Evolutionary conservation across 2,113 vertebrate genomes (phyloP), one percentile per base, ranked within the genome.

Genomic region (Sturnus vulgaris): DNA sequence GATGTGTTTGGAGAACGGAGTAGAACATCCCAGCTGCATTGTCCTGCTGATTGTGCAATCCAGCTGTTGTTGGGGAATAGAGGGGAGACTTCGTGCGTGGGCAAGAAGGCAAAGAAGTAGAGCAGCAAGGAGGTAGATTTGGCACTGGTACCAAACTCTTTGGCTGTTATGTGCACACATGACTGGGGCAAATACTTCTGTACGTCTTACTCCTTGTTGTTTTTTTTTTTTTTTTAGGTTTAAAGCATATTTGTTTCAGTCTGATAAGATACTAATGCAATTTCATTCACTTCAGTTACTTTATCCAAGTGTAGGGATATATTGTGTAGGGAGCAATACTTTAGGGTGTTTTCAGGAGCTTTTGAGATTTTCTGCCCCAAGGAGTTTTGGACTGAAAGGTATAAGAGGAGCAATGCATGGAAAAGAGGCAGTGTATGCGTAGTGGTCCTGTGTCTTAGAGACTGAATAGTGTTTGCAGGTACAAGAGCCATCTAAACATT

Each of bases 161-260:
- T 12, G 35, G 21, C 21, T 64, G 9, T 35, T 75, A 24, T 52
- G 30, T 60, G 39, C 50, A 10, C 15, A 17, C 21, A 10, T 81
- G 14, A 42, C 35, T 73, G 39, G 30, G 16, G 12, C 33, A 92
- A 86, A 60, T 63, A 15, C 13, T 76, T 77, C 5, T 4, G 42
- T 33, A 21, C 9, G 52, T 84, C 10, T 78, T 35, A 15, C 20
- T 56, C 6, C 46, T 65, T 56, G 21, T 42, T 18, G 8, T 1
- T 23, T 15, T 57, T n/a, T n/a, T 23, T n/a, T 55, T 50, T 39
- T n/a, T 72, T 44, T 28, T 37, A 69, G 30, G 16, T 66, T 63
- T 71, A 30, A 70, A 30, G 9, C 0, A 0, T 7, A 78, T 61
- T 57, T 81, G 4, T 66, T 90, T 81, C 0, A 0, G 21, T 59